Conservation (phyloP, 2,888 invertebrate genomes). For the Oithona nana region DNA sequence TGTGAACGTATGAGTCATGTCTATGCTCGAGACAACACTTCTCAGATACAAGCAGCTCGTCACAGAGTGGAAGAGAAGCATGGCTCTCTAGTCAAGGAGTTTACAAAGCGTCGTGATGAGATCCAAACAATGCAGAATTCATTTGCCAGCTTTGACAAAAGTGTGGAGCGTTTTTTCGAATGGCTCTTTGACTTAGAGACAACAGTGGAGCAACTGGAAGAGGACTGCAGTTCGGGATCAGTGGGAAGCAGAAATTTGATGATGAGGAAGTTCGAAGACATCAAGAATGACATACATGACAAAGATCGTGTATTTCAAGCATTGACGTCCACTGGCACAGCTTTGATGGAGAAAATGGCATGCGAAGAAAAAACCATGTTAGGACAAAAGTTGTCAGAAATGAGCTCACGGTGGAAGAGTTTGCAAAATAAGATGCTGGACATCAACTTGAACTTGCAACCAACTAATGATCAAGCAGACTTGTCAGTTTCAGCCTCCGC, state of each 20-base stretch:
- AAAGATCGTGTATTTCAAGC: neutral
- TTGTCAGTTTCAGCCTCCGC: no score
- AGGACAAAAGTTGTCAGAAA: neutral
- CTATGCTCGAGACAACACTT: neutral
- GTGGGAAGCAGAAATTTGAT: neutral
- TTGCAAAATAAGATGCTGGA: neutral
- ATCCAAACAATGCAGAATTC: neutral
- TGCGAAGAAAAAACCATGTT: neutral
- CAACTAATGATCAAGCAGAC: neutral
- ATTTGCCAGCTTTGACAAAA: neutral
- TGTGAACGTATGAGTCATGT: neutral
- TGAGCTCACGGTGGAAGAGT: neutral
- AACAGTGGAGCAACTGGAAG: neutral
- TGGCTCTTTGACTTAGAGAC: neutral
- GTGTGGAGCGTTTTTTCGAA: neutral
- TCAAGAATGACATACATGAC: neutral
- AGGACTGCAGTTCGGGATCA: neutral
- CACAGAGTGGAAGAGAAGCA: neutral
- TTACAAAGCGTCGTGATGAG: neutral
- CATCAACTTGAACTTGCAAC: neutral
- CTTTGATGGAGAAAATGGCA: neutral
- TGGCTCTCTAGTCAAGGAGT: neutral
- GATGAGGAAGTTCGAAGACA: neutral
- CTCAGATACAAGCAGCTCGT: neutral
- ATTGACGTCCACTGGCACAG: neutral